Percentiles rank a stretch among this genome's conserved stretches.
These are phyloP conservation scores for Lindbergichthys nudifrons DNA, from an alignment of 2,797 vertebrate species.

Conservation along the genomic window DNA sequence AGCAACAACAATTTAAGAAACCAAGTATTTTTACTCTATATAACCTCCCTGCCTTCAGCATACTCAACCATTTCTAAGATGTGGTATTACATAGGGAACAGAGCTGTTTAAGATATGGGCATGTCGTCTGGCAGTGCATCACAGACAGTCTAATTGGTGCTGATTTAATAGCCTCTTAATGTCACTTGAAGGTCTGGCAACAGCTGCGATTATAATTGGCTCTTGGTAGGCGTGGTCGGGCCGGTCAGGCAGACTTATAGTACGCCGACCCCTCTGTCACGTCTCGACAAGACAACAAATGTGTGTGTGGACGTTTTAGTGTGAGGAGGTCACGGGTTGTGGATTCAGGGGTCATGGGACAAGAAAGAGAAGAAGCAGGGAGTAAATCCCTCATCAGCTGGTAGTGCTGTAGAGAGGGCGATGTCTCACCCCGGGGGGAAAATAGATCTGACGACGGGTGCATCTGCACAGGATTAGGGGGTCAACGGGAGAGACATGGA, in stretches of 20 bases:
- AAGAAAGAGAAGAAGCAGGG: slow-evolving; percentile 39
- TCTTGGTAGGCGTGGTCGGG: slow-evolving; percentile 21
- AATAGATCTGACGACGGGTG: slow-evolving; percentile 53
- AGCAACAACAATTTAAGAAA: too few relatives aligned
- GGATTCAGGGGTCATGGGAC: slow-evolving; percentile 27
- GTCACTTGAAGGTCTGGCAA: slow-evolving; percentile 67
- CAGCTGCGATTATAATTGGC: slow-evolving; percentile 67
- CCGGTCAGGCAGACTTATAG: slow-evolving; percentile 20
- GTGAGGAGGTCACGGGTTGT: slow-evolving; percentile 18
- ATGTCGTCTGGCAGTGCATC: slow-evolving; percentile 36
- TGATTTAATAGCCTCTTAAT: slow-evolving; percentile 57
- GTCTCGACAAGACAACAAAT: slow-evolving; percentile 23
- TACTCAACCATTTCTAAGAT: background rate
- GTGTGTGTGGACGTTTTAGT: slow-evolving; percentile 11
- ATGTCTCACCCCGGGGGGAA: slow-evolving; percentile 14
- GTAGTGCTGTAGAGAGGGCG: slow-evolving; percentile 13
- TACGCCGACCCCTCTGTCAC: slow-evolving; percentile 18
- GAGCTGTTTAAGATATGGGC: background rate
- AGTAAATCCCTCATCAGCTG: slow-evolving; percentile 57
- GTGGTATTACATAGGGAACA: background rate
- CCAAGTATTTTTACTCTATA: too few relatives aligned
- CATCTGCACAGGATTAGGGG: slow-evolving; percentile 49
- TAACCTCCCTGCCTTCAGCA: too few relatives aligned
- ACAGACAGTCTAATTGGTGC: slow-evolving; percentile 57
- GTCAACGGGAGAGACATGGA: slow-evolving; percentile 32